A percentile compares a stretch with the other conserved stretches of the same genome.
Evolutionary conservation across 2,113 vertebrate genomes (phyloP).

Genomic region (Bucco capensis): DNA sequence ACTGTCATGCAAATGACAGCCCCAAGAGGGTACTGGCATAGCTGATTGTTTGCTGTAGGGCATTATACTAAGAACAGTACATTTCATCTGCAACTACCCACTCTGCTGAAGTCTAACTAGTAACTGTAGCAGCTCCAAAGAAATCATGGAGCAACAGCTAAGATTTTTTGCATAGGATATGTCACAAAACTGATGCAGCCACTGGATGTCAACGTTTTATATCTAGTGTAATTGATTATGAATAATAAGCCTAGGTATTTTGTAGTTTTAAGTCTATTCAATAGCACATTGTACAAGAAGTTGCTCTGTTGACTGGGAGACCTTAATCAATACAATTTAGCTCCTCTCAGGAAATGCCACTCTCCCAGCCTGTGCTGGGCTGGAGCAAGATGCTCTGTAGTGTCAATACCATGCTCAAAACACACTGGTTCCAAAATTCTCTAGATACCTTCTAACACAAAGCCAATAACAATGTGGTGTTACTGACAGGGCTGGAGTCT

Average conservation of each 20-base stretch:
- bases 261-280: not conserved
- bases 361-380: not conserved
- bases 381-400: not conserved
- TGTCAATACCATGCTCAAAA: not conserved
- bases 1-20: not conserved
- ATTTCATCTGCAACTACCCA: not conserved
- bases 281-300: not conserved
- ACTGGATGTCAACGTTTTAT: not conserved
- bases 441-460: not conserved
- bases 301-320: constrained; percentile 9
- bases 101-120: not conserved
- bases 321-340: constrained; percentile 28
- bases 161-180: not conserved
- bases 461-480: not conserved
- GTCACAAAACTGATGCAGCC: not conserved
- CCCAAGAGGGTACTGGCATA: accelerated
- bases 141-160: not conserved
- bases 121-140: not conserved
- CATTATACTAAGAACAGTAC: not conserved
- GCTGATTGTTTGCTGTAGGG: not conserved
- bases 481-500: not conserved
- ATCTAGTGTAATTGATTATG: not conserved
- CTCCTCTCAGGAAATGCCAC: constrained; percentile 11
- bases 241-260: not conserved
- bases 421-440: not conserved